These are phyloP conservation scores for Tetranychus urticae DNA, from an alignment of 1,140 invertebrate genomes.

Conservation along the genomic window DNA sequence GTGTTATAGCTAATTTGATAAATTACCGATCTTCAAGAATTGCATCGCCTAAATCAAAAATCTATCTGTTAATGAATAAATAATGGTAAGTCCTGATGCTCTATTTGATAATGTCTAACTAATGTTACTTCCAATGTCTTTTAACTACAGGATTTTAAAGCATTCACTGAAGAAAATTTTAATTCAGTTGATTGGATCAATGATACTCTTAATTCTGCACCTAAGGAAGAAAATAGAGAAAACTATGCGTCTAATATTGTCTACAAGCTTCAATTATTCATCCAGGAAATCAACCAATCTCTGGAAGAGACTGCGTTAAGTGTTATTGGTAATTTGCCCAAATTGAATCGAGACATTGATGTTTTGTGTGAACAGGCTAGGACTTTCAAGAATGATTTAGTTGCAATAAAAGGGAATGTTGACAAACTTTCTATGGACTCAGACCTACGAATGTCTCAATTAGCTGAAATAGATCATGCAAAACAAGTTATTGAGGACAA, in stretches of 20 bases:
- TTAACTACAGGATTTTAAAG: constrained; percentile 41
- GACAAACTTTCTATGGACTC: neutral
- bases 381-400: neutral
- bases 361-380: constrained; percentile 2
- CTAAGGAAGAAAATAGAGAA: constrained; percentile 40
- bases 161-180: constrained; percentile 60
- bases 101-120: neutral
- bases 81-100: neutral
- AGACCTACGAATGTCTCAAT: too few relatives aligned
- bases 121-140: neutral
- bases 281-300: constrained; percentile 66
- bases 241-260: constrained; percentile 50
- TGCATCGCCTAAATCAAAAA: too few relatives aligned
- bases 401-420: neutral
- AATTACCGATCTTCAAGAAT: too few relatives aligned
- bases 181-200: constrained; percentile 78
- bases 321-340: constrained; percentile 48
- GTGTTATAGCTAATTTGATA: too few relatives aligned
- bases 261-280: constrained; percentile 67
- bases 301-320: constrained; percentile 70
- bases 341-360: constrained; percentile 5
- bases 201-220: constrained; percentile 38
- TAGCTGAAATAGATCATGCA: too few relatives aligned
- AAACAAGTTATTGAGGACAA: too few relatives aligned
- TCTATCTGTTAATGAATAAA: neutral